phyloP scores from a whole-genome alignment of 2,113 vertebrate genomes.

The Jacana jacana region DNA sequence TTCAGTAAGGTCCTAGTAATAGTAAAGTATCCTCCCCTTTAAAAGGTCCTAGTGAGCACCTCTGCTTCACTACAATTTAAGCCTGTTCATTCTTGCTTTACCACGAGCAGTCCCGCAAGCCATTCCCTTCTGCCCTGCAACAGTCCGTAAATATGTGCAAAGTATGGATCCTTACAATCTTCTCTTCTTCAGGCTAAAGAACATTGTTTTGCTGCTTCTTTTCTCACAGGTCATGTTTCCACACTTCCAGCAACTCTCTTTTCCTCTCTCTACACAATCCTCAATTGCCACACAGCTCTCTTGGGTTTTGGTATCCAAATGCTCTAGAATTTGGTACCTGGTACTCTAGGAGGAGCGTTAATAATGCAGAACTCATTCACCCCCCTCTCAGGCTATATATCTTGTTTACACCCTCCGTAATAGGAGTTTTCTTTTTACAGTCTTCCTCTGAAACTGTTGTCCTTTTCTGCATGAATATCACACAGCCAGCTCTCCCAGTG shows the following conservation, averaged over 20 bases:
- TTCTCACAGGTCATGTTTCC: neutral
- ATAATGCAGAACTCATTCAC: neutral
- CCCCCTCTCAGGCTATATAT: neutral
- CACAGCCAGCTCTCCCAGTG: neutral
- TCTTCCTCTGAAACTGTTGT: neutral
- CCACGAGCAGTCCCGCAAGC: neutral
- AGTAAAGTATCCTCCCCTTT: no score
- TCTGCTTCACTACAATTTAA: neutral
- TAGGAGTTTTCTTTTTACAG: neutral
- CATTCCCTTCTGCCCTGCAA: neutral
- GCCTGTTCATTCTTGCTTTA: neutral
- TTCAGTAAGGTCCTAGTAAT: neutral
- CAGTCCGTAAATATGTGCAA: neutral
- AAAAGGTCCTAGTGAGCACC: neutral
- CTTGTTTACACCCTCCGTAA: neutral
- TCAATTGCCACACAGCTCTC: neutral
- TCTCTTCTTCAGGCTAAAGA: neutral
- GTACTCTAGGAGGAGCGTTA: neutral
- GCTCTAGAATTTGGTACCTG: neutral
- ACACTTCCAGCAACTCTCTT: neutral
- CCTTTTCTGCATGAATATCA: neutral
- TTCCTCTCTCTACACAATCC: neutral
- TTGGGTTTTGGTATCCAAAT: neutral
- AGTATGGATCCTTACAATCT: neutral
- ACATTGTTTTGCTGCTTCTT: neutral